These are phyloP conservation scores for Mormyrus iriodes DNA, from an alignment of 2,113 vertebrate species.

Conservation along the genomic window DNA sequence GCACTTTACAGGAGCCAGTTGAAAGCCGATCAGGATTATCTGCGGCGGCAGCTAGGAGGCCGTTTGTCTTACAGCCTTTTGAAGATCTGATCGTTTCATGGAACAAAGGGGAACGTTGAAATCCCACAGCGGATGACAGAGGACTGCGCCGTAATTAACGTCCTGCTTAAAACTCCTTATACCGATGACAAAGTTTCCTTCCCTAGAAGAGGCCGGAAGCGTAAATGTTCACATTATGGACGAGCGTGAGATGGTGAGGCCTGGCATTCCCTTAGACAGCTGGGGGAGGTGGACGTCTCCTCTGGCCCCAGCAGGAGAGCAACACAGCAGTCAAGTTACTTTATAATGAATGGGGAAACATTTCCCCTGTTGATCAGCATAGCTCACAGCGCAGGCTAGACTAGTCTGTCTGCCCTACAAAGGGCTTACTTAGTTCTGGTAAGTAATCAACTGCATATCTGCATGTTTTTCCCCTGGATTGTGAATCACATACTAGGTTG, in stretches of 20 bases:
- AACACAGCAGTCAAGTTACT: constrained; percentile 39
- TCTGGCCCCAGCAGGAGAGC: constrained; percentile 31
- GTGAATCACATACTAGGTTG: not conserved
- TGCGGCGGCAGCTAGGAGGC: not conserved
- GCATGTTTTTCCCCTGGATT: not conserved
- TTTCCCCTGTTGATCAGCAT: not conserved
- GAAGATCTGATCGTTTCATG: constrained; percentile 6
- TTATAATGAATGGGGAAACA: not conserved
- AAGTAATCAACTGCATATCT: not conserved
- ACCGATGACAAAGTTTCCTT: not conserved
- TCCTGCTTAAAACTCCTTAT: not conserved
- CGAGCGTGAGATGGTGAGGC: not conserved
- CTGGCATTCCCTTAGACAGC: not conserved
- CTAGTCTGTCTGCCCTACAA: not conserved
- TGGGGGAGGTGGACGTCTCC: constrained; percentile 22
- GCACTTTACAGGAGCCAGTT: not conserved
- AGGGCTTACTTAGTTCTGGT: not conserved
- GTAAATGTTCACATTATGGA: constrained; percentile 11
- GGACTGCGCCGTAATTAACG: not conserved
- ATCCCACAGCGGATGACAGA: not conserved
- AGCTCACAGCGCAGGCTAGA: not conserved
- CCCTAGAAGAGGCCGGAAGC: not conserved
- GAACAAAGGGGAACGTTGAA: constrained; percentile 3
- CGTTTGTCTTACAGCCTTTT: constrained; percentile 2
- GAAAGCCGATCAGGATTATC: constrained; percentile 1